phyloP scores from a whole-genome alignment of 2,113 vertebrate genomes.

The Pygathrix nemaeus region DNA sequence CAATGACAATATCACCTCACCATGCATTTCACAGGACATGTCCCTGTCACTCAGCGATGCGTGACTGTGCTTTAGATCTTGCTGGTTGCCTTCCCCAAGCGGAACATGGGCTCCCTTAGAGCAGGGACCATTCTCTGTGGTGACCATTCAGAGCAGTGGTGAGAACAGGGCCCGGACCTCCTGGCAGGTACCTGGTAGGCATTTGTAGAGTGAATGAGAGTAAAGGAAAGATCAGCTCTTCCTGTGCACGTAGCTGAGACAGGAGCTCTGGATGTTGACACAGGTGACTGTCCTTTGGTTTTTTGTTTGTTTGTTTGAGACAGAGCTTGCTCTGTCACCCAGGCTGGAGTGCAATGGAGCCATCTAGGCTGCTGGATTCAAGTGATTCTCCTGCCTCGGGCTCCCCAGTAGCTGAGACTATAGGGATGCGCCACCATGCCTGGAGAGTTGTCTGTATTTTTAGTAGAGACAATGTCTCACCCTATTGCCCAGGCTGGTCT shows the following conservation, averaged over 20 bases:
- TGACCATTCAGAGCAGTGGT: accelerated
- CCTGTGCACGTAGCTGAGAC: background rate
- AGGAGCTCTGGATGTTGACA: too few relatives aligned
- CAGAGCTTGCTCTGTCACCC: too few relatives aligned
- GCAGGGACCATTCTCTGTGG: background rate
- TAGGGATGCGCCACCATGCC: too few relatives aligned
- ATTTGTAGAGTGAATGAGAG: background rate
- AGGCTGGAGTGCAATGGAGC: too few relatives aligned
- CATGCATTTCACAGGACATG: background rate
- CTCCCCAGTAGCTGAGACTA: too few relatives aligned
- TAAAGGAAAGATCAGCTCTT: accelerated
- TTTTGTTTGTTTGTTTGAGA: too few relatives aligned
- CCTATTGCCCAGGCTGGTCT: too few relatives aligned
- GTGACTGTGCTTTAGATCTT: background rate
- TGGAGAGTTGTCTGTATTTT: too few relatives aligned
- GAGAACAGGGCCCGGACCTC: accelerated
- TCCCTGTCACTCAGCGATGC: background rate
- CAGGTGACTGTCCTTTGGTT: accelerated
- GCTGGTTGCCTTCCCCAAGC: background rate
- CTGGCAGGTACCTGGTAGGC: accelerated
- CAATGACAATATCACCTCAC: background rate
- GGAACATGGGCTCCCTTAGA: background rate
- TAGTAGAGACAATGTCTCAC: too few relatives aligned
- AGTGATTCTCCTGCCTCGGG: too few relatives aligned
- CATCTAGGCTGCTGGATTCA: too few relatives aligned